A percentile compares a stretch with the other conserved stretches of the same genome.
These are phyloP conservation scores for Haliaeetus leucogaster DNA, from an alignment of 2,113 vertebrate species.

Conservation along the genomic window DNA sequence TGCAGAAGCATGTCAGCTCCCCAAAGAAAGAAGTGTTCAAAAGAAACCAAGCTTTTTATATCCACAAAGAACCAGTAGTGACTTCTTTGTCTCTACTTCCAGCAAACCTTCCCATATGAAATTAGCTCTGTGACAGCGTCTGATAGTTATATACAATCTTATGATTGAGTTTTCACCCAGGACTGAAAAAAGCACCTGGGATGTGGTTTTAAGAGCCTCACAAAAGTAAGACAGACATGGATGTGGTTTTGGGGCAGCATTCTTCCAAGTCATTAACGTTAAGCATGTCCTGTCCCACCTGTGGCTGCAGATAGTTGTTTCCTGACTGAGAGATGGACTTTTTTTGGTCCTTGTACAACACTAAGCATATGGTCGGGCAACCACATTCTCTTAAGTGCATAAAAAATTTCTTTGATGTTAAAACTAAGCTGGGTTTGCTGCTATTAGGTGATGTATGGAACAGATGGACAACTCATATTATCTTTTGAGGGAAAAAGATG, in stretches of 20 bases:
- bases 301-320: background rate
- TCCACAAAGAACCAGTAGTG: background rate
- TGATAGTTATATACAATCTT: background rate
- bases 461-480: background rate
- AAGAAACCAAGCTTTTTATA: background rate
- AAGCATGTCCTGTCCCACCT: background rate
- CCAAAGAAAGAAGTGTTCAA: background rate
- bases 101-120: background rate
- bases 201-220: background rate
- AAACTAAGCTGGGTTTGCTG: background rate
- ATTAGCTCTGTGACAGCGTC: background rate
- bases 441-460: background rate
- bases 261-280: background rate
- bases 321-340: background rate
- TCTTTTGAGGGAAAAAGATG: background rate
- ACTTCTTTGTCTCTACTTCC: background rate
- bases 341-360: background rate
- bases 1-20: background rate
- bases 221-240: background rate
- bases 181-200: background rate
- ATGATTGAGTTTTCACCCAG: background rate
- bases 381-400: background rate
- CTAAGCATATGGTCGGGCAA: background rate
- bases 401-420: background rate
- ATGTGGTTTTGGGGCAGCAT: background rate